A percentile compares a stretch with the other conserved stretches of the same genome.
Conservation (phyloP, 1,140 invertebrate species). For the Metaphire vulgaris region DNA sequence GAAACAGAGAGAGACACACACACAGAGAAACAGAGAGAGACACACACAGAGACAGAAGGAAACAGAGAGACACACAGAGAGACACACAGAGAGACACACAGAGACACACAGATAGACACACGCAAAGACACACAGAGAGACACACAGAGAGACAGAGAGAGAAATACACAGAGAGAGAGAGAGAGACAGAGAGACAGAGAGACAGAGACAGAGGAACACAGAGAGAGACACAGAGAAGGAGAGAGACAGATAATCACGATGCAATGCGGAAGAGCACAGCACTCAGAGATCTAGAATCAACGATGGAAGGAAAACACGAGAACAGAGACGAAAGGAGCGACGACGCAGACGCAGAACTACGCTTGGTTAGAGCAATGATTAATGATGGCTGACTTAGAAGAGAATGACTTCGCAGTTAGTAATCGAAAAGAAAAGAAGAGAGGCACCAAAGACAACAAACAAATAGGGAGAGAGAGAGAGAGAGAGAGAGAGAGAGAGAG, state of each 20-base stretch:
- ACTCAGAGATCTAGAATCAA: no score
- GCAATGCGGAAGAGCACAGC: no score
- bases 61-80: neutral
- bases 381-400: no score
- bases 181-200: neutral
- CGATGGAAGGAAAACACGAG: no score
- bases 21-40: neutral
- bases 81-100: neutral
- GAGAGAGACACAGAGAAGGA: neutral
- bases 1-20: neutral
- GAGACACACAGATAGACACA: neutral
- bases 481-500: no score
- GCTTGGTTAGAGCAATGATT: no score
- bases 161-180: neutral
- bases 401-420: no score
- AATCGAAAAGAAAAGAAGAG: no score
- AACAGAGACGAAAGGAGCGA: no score
- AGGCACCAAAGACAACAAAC: no score
- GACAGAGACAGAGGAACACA: neutral
- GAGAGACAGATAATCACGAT: neutral
- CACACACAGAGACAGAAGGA: neutral
- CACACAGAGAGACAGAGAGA: neutral
- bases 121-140: neutral
- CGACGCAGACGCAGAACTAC: no score
- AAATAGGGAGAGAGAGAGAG: no score